A percentile compares a stretch with the other conserved stretches of the same genome.
These are phyloP conservation scores for Montifringilla adamsi DNA, from an alignment of 2,113 vertebrate genomes.

Conservation along the genomic window DNA sequence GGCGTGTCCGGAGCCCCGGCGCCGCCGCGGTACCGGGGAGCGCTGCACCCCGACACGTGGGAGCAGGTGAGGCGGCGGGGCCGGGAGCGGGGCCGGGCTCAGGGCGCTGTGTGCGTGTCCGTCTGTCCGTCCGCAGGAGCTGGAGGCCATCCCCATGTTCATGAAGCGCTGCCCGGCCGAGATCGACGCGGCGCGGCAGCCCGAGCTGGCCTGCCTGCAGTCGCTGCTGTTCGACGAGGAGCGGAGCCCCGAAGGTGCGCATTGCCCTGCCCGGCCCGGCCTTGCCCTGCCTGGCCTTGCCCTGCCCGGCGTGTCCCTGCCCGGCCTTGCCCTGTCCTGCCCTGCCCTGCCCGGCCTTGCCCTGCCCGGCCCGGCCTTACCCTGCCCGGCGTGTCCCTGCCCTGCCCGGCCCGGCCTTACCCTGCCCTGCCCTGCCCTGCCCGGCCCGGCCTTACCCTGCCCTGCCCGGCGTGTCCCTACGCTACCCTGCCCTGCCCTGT, in stretches of 20 bases:
- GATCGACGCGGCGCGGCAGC: conserved; percentile 42
- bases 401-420: neutral
- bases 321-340: neutral
- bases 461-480: neutral
- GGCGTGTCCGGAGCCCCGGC: neutral
- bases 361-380: neutral
- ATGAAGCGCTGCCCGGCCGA: conserved; percentile 48
- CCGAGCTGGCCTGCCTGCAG: conserved; percentile 56
- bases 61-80: conserved; percentile 17
- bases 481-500: no score
- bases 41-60: conserved; percentile 25
- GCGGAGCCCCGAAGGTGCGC: neutral
- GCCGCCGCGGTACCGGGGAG: neutral
- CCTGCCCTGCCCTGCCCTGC: no score
- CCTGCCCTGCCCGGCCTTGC: no score
- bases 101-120: neutral
- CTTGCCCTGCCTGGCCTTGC: no score
- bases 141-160: conserved; percentile 63
- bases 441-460: accelerated
- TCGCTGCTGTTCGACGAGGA: conserved; percentile 59
- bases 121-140: neutral
- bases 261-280: neutral
- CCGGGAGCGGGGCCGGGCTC: neutral
- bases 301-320: accelerated
- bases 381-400: no score